phyloP scores from a whole-genome alignment of 2,888 invertebrate genomes.

The Colostygia pectinataria region DNA sequence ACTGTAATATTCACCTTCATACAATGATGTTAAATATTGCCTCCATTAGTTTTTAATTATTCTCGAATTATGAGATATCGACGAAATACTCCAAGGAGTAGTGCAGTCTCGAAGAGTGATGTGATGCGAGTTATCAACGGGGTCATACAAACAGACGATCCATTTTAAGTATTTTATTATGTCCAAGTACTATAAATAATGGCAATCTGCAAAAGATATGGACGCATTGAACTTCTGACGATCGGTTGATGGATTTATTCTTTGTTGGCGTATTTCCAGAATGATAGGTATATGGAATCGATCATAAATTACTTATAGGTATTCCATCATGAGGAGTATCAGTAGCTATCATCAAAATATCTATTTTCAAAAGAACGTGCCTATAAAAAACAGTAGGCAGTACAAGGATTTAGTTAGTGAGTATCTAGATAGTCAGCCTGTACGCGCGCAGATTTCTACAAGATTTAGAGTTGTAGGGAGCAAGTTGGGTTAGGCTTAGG shows the following conservation, averaged over 20 bases:
- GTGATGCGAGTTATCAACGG: slow-evolving; percentile 7
- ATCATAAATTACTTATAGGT: too few species aligned
- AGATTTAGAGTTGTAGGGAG: too few species aligned
- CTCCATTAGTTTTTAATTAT: neutral
- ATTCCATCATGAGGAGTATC: neutral
- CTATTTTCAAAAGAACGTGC: too few species aligned
- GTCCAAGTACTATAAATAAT: slow-evolving; percentile 12
- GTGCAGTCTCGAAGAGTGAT: neutral
- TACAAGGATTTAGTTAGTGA: too few species aligned
- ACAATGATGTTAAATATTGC: too few species aligned
- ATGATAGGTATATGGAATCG: neutral
- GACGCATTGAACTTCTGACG: slow-evolving; percentile 23
- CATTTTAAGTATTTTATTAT: slow-evolving; percentile 15
- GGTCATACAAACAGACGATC: slow-evolving; percentile 13
- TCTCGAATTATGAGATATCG: neutral
- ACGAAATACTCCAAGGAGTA: neutral
- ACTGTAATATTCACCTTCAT: too few species aligned
- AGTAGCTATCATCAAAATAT: too few species aligned
- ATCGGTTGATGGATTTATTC: slow-evolving; percentile 18
- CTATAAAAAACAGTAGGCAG: too few species aligned
- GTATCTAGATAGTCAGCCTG: too few species aligned
- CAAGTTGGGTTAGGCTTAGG: too few species aligned
- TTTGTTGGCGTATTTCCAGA: slow-evolving; percentile 19
- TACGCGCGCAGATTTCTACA: too few species aligned
- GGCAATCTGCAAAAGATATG: slow-evolving; percentile 18